phyloP scores from a whole-genome alignment of 2,113 vertebrate genomes.

The Crotalus helleri region DNA sequence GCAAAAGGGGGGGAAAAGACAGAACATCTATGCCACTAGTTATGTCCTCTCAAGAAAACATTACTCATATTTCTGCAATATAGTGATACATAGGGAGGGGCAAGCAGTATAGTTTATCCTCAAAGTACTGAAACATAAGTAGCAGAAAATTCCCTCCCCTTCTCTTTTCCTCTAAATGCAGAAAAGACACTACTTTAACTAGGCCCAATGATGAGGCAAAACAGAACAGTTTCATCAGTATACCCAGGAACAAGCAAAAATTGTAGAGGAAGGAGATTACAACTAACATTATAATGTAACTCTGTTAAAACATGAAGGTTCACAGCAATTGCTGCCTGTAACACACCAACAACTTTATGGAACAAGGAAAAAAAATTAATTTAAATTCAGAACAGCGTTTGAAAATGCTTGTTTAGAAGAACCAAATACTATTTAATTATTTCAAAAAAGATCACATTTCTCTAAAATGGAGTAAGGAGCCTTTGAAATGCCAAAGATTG shows the following conservation, averaged over 20 bases:
- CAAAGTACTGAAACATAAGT: background rate
- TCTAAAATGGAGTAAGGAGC: background rate
- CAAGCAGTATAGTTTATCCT: conserved; percentile 46
- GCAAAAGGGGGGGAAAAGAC: background rate
- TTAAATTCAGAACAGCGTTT: background rate
- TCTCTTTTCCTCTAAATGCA: background rate
- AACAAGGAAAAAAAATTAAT: background rate
- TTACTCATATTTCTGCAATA: conserved; percentile 36
- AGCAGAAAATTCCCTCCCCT: background rate
- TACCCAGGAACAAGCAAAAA: background rate
- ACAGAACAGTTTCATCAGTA: background rate
- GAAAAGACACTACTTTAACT: background rate
- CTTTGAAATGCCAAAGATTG: background rate
- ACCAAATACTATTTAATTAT: background rate
- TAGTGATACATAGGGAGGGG: conserved; percentile 46
- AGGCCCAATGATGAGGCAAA: conserved; percentile 15
- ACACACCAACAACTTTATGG: background rate
- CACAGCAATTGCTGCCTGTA: background rate
- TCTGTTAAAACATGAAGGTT: background rate
- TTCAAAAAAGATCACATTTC: background rate
- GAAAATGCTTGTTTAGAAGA: background rate
- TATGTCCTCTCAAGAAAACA: background rate
- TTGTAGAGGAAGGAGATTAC: background rate
- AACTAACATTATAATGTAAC: background rate
- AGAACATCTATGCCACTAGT: conserved; percentile 25